These are phyloP conservation scores for Drosophila engyochracea DNA, from an alignment of 2,888 invertebrate species.

Conservation along the genomic window DNA sequence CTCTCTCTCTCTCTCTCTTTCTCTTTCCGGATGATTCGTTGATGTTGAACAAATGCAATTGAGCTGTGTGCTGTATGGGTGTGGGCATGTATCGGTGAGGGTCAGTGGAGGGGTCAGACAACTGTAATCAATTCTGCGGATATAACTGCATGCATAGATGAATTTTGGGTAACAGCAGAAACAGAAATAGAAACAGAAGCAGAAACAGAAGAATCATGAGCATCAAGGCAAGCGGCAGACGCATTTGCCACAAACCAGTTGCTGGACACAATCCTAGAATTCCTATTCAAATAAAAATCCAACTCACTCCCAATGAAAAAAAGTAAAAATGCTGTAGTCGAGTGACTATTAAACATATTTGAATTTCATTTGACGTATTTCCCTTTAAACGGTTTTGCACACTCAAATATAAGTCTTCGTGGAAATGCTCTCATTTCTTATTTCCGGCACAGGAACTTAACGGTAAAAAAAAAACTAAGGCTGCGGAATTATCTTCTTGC, in stretches of 20 bases:
- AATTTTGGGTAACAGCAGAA: constrained; percentile 25
- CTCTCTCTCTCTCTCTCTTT: background rate
- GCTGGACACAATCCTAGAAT: constrained; percentile 16
- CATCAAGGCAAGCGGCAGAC: constrained; percentile 4
- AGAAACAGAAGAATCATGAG: background rate
- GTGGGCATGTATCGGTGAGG: background rate
- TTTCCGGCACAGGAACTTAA: no score
- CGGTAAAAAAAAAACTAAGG: no score
- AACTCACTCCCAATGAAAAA: background rate
- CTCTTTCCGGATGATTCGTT: constrained; percentile 33
- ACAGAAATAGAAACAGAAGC: background rate
- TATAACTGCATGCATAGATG: constrained; percentile 46
- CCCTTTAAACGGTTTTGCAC: background rate
- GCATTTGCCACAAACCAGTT: constrained; percentile 22
- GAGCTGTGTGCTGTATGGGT: constrained; percentile 36
- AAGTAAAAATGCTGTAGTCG: background rate
- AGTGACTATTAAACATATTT: background rate
- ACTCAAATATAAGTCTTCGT: background rate
- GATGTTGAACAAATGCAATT: constrained; percentile 67
- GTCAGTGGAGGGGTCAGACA: constrained; percentile 9
- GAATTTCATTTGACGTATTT: background rate
- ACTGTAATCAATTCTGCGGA: constrained; percentile 59
- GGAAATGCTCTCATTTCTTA: no score
- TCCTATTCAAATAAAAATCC: constrained; percentile 14
- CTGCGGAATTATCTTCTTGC: no score